phyloP scores from a whole-genome alignment of 2,888 invertebrate genomes.

The Trichacis sp. region DNA sequence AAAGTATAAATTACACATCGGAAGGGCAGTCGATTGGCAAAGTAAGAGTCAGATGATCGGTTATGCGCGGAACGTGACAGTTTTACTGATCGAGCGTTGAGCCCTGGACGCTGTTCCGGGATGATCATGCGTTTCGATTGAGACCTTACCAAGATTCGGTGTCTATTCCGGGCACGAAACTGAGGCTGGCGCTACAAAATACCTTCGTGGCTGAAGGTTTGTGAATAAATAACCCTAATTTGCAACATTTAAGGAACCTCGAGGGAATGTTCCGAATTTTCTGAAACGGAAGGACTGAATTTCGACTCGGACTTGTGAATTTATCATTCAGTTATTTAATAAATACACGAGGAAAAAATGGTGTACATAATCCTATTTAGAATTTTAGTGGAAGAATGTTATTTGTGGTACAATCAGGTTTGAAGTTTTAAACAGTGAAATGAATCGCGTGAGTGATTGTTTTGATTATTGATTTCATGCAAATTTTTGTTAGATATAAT shows the following conservation, averaged over 20 bases:
- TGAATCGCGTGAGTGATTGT: too few relatives aligned
- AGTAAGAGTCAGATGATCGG: slow-evolving; percentile 16
- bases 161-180: slow-evolving; percentile 11
- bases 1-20: slow-evolving; percentile 16
- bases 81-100: slow-evolving; percentile 13
- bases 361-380: too few relatives aligned
- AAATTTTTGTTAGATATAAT: too few relatives aligned
- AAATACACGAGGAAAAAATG: too few relatives aligned
- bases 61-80: slow-evolving; percentile 19
- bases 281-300: too few relatives aligned
- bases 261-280: too few relatives aligned
- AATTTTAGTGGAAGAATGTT: too few relatives aligned
- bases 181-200: neutral
- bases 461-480: too few relatives aligned
- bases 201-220: slow-evolving; percentile 1
- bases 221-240: slow-evolving; percentile 9
- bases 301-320: too few relatives aligned
- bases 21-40: slow-evolving; percentile 4
- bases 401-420: too few relatives aligned
- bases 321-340: too few relatives aligned
- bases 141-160: slow-evolving; percentile 2
- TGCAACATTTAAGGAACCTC: neutral
- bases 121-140: slow-evolving; percentile 13
- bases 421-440: too few relatives aligned
- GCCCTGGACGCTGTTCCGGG: neutral